Percentiles rank a stretch among this genome's conserved stretches.
phyloP scores from a whole-genome alignment of 92 coral and sea anemone species.

The Nematostella vectensis region DNA sequence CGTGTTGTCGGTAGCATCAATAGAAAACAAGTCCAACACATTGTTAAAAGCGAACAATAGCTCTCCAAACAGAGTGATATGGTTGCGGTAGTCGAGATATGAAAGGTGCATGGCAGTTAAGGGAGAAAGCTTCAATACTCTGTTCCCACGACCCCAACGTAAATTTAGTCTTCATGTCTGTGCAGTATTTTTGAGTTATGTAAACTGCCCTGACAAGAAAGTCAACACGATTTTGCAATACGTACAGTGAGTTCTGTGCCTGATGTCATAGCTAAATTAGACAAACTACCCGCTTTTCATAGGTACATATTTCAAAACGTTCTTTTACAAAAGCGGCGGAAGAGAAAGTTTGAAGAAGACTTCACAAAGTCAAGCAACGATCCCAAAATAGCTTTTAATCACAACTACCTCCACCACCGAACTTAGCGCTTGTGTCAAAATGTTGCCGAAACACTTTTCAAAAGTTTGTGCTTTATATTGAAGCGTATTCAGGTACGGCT shows the following conservation, averaged over 20 bases:
- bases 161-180: constrained; percentile 68
- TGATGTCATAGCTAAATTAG: constrained; percentile 35
- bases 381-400: not conserved
- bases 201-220: constrained; percentile 55
- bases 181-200: constrained; percentile 48
- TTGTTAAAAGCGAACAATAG: constrained; percentile 1
- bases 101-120: constrained; percentile 19
- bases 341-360: constrained; percentile 34
- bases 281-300: constrained; percentile 43
- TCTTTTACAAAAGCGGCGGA: constrained; percentile 41
- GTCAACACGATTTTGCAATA: constrained; percentile 37
- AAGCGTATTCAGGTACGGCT: no score
- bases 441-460: no score
- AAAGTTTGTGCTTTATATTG: no score
- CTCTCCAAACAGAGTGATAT: constrained; percentile 4
- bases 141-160: constrained; percentile 55
- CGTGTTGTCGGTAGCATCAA: constrained; percentile 23
- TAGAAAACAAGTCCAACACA: constrained; percentile 2
- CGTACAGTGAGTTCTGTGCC: constrained; percentile 41
- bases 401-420: not conserved
- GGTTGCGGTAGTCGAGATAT: constrained; percentile 21
- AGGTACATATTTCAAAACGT: constrained; percentile 59
- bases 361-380: constrained; percentile 16
- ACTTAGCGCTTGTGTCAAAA: not conserved
- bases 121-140: constrained; percentile 5